A percentile compares a stretch with the other conserved stretches of the same genome.
Evolutionary conservation across 2,113 vertebrate species (phyloP).

Genomic region (Salvelinus fontinalis): DNA sequence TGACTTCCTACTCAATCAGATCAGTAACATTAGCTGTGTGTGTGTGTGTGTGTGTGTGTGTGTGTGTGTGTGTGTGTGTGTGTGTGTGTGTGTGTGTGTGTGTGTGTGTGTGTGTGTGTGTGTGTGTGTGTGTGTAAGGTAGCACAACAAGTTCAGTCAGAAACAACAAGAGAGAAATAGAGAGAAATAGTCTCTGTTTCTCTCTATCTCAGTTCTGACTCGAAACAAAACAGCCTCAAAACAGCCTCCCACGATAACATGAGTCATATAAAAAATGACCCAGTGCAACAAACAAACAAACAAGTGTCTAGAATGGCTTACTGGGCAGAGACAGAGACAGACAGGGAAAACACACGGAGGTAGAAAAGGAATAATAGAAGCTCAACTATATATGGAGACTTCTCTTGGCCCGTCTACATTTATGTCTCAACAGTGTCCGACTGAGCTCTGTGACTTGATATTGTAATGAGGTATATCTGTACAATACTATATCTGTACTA

Average conservation of each 20-base stretch:
- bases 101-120: too few relatives aligned
- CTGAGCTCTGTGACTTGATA: too few relatives aligned
- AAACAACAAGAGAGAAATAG: neutral
- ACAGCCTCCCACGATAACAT: constrained; percentile 53
- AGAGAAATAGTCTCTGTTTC: neutral
- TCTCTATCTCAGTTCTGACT: neutral
- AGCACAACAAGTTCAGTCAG: too few relatives aligned
- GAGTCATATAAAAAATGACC: constrained; percentile 48
- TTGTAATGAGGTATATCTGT: too few relatives aligned
- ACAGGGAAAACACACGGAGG: too few relatives aligned
- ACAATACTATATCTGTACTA: too few relatives aligned
- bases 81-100: too few relatives aligned
- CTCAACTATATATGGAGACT: constrained; percentile 3
- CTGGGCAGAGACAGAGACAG: constrained; percentile 12
- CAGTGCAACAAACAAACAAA: constrained; percentile 56
- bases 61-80: too few relatives aligned
- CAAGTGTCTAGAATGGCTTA: constrained; percentile 31
- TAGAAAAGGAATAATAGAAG: too few relatives aligned
- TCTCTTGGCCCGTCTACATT: neutral
- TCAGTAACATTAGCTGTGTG: neutral
- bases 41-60: neutral
- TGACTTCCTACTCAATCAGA: neutral
- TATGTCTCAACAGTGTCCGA: too few relatives aligned
- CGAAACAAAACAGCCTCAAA: constrained; percentile 24
- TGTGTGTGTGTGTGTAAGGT: too few relatives aligned